Conservation (phyloP, 2,888 invertebrate species). For the Eurois occulta region DNA sequence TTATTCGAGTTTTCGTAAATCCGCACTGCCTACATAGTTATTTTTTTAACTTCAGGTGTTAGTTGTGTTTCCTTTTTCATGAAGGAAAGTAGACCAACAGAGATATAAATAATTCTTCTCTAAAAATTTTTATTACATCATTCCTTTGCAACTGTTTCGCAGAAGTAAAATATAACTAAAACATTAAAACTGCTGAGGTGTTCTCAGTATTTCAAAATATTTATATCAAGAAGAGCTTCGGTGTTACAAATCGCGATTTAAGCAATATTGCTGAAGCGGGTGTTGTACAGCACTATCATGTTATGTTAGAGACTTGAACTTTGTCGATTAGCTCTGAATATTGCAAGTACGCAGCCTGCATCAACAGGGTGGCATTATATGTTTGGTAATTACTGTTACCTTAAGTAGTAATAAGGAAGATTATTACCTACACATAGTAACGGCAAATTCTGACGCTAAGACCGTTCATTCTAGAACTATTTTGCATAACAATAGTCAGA, state of each 20-base stretch:
- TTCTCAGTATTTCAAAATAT: slow-evolving; percentile 9
- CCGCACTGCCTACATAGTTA: not conserved
- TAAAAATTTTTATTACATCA: not conserved
- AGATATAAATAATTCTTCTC: not conserved
- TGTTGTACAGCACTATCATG: slow-evolving; percentile 50
- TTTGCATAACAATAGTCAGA: slow-evolving; percentile 78
- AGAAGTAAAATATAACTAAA: not conserved
- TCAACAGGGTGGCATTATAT: slow-evolving; percentile 58
- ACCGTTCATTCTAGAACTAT: slow-evolving; percentile 67
- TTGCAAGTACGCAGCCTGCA: slow-evolving; percentile 64
- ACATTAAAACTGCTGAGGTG: not conserved
- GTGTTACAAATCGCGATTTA: slow-evolving; percentile 27
- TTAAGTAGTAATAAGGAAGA: slow-evolving; percentile 56
- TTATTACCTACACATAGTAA: slow-evolving; percentile 55
- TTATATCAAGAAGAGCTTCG: not conserved
- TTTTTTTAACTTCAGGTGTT: not conserved
- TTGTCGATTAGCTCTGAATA: slow-evolving; percentile 71
- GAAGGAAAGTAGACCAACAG: not conserved
- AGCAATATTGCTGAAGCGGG: slow-evolving; percentile 47
- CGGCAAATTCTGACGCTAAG: slow-evolving; percentile 64
- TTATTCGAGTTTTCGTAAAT: not conserved
- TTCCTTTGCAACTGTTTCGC: not conserved
- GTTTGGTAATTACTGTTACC: slow-evolving; percentile 60
- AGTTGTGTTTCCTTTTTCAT: no score
- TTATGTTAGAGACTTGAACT: slow-evolving; percentile 63